Evolutionary conservation across 2,797 vertebrate genomes (phyloP).

Genomic region (Manis pentadactyla): DNA sequence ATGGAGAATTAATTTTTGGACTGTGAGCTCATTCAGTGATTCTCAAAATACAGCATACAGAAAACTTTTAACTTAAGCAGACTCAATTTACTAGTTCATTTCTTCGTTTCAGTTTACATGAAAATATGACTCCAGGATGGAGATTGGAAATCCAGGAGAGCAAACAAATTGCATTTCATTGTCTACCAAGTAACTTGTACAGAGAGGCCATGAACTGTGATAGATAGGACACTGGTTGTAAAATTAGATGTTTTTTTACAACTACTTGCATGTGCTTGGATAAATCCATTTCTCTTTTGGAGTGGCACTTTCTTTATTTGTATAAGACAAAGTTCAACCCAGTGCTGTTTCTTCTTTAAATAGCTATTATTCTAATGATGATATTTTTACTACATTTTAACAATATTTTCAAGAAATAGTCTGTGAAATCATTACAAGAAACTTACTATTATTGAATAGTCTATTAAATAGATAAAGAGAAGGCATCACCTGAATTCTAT

Average conservation of each 20-base stretch:
- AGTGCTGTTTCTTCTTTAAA: not conserved
- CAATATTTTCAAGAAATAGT: constrained; percentile 10
- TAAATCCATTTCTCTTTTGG: constrained; percentile 18
- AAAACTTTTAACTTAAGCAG: not conserved
- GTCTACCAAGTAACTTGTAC: not conserved
- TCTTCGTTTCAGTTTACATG: not conserved
- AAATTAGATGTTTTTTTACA: not conserved
- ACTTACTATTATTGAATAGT: not conserved
- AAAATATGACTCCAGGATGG: constrained; percentile 38
- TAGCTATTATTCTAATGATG: not conserved
- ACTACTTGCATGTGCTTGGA: not conserved
- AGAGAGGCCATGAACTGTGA: not conserved
- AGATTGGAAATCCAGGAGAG: not conserved
- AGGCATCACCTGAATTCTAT: constrained; percentile 18
- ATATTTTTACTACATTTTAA: constrained; percentile 32
- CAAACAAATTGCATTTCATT: not conserved
- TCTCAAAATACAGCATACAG: not conserved
- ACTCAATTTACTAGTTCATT: not conserved
- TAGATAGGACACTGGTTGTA: not conserved
- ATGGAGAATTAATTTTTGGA: constrained; percentile 11
- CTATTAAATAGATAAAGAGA: constrained; percentile 51
- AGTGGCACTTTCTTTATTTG: constrained; percentile 10
- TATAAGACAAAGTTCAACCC: not conserved
- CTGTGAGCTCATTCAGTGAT: not conserved
- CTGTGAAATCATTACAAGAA: constrained; percentile 2